Evolutionary conservation across 2,113 vertebrate genomes (phyloP), one percentile per base, ranked within the genome.

Genomic region (Coturnix japonica): DNA sequence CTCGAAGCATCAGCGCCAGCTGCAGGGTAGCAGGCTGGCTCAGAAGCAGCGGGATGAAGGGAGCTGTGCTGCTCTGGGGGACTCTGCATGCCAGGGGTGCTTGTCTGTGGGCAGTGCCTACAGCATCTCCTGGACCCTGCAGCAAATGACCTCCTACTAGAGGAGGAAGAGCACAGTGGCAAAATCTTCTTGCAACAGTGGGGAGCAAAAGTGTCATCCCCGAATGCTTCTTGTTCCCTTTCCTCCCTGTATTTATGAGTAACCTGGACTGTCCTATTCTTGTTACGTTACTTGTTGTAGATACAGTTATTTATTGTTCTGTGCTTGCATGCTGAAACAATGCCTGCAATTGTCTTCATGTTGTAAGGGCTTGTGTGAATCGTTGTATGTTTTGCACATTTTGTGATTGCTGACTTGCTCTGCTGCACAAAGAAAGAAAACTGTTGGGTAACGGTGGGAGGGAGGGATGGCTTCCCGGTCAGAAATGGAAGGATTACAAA

Each of bases 231-330:
- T 94, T 96, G 81, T 93, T 93, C 85, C 85, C 37, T 74, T 96
- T 95, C 76, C 83, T 91, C 71, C 91, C 76, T 93, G 87, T 98
- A 97, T 98, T 98, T 98, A 97, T 98, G 96, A 96, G 94, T 95
- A 94, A 96, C 94, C 96, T 94, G 90, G 56, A 94, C 93, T 97
- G 94, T 96, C 71, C 93, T 69, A 46, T 94, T 95, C 89, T 91
- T 96, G 70, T 95, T 97, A 96, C 77, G 91, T 97, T 97, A 94
- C 95, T 95, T 97, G 94, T 96, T 93, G 41, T 97, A 98, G 97
- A 95, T 94, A 86, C 84, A 98, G 96, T 96, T 98, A 99, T 99
- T 99, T 99, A 99, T 99, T 99, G 97, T 98, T 97, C 93, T 93
- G 97, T 97, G 97, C 98, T 98, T 98, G 98, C 98, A 97, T 98